phyloP scores from a whole-genome alignment of 1,140 invertebrate genomes.

The Oryctes rhinoceros region DNA sequence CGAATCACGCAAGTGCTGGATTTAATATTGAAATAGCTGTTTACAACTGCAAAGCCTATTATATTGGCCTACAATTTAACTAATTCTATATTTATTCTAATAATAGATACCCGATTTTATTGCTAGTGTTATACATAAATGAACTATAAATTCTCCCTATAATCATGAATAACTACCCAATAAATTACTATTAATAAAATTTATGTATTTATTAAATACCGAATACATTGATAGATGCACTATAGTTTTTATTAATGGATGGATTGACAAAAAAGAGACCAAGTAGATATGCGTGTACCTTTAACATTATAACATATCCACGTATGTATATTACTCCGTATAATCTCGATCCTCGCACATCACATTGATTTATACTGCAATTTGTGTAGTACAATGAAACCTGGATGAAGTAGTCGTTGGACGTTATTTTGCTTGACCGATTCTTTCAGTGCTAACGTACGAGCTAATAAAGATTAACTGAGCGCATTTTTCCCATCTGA shows the following conservation, averaged over 20 bases:
- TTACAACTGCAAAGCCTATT: too few relatives aligned
- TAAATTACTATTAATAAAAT: neutral
- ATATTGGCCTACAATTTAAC: too few relatives aligned
- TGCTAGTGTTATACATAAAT: neutral
- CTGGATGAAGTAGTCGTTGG: neutral
- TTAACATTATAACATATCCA: neutral
- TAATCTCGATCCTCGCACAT: neutral
- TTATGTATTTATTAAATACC: neutral
- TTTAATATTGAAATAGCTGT: too few relatives aligned
- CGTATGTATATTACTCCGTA: neutral
- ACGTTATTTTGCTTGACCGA: conserved; percentile 13
- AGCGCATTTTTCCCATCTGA: neutral
- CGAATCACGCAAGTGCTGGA: too few relatives aligned
- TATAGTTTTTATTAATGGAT: neutral
- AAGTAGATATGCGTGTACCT: neutral
- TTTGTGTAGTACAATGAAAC: neutral
- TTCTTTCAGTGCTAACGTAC: conserved; percentile 3
- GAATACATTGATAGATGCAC: neutral
- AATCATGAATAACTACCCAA: neutral
- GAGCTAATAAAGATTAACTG: conserved; percentile 11
- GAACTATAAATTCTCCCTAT: neutral
- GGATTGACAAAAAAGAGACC: neutral
- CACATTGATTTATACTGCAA: neutral
- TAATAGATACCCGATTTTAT: neutral
- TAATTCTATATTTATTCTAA: too few relatives aligned